phyloP scores from a whole-genome alignment of 2,888 invertebrate species.

The Brachyopa scutellaris region DNA sequence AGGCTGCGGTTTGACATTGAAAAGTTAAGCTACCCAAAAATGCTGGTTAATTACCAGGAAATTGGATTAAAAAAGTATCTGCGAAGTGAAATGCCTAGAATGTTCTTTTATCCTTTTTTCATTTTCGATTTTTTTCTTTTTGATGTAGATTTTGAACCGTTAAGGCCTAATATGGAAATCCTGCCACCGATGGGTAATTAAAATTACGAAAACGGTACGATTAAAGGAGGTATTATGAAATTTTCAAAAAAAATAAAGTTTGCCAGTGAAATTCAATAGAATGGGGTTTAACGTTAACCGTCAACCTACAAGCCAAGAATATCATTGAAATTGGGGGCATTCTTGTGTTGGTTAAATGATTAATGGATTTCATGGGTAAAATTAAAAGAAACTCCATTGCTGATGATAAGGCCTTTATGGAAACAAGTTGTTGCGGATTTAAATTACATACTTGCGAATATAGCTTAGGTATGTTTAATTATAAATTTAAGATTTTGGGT shows the following conservation, averaged over 20 bases:
- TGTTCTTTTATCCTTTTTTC: not conserved
- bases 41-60: not conserved
- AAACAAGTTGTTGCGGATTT: too few species aligned
- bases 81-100: not conserved
- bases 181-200: slow-evolving; percentile 1
- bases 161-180: not conserved
- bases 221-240: not conserved
- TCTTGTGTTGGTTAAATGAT: not conserved
- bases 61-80: not conserved
- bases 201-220: slow-evolving; percentile 2
- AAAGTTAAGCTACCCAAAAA: not conserved
- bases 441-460: too few species aligned
- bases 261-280: not conserved
- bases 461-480: too few species aligned
- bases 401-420: too few species aligned
- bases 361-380: not conserved
- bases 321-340: not conserved
- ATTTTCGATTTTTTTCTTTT: not conserved
- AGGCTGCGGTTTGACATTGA: not conserved
- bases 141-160: not conserved
- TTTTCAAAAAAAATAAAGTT: not conserved
- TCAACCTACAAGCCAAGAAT: not conserved
- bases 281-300: not conserved
- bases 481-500: too few species aligned
- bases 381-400: not conserved